Evolutionary conservation across 92 coral and sea anemone species (phyloP).

Genomic region (Zoanthus sansibaricus): DNA sequence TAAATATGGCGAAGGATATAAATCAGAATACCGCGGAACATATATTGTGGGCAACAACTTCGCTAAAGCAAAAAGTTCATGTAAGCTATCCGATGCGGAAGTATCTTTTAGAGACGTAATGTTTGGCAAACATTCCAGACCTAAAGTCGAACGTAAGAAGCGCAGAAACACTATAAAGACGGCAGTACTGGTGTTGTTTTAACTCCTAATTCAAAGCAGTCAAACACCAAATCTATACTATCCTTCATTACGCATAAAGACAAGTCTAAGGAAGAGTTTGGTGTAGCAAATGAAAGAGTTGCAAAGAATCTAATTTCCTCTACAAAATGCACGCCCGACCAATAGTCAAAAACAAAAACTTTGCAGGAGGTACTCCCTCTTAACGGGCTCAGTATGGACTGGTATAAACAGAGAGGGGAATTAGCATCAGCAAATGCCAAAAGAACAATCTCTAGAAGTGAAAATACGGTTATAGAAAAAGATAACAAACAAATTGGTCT

Average conservation of each 20-base stretch:
- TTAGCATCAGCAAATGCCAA: not conserved
- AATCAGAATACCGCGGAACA: not conserved
- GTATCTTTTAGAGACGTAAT: not conserved
- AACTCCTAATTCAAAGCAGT: not conserved
- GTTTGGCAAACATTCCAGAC: slow-evolving; percentile 11
- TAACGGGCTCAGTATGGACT: not conserved
- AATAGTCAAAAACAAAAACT: not conserved
- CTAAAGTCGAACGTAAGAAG: slow-evolving; percentile 1
- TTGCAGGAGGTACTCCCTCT: slow-evolving; percentile 15
- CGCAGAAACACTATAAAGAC: not conserved
- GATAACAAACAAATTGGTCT: not conserved
- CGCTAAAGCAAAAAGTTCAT: not conserved
- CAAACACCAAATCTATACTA: not conserved
- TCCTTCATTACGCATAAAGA: not conserved
- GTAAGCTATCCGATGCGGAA: not conserved
- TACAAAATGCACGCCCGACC: not conserved
- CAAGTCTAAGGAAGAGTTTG: not conserved
- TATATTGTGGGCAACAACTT: not conserved
- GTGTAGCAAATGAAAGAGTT: not conserved
- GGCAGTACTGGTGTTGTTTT: not conserved
- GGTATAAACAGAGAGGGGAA: slow-evolving; percentile 20
- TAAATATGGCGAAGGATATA: not conserved
- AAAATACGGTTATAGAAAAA: not conserved
- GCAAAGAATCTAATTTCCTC: not conserved
- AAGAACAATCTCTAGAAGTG: slow-evolving; percentile 7